phyloP scores from a whole-genome alignment of 2,113 vertebrate species.

The Oenanthe melanoleuca region DNA sequence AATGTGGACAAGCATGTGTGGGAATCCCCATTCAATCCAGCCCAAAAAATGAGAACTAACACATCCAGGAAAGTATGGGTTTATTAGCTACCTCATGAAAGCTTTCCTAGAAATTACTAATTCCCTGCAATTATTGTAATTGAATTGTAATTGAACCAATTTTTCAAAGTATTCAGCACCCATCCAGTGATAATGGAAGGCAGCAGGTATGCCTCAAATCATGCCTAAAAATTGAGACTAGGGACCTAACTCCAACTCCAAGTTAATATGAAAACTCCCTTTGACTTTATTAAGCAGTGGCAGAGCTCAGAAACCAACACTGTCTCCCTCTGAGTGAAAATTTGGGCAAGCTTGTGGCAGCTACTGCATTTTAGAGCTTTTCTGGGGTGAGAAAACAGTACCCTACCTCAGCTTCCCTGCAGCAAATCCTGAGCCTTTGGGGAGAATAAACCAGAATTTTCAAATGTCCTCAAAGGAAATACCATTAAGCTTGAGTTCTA shows the following conservation, averaged over 20 bases:
- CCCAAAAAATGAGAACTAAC: background rate
- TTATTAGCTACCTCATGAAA: background rate
- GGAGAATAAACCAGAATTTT: background rate
- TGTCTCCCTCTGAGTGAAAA: background rate
- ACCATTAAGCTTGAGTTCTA: background rate
- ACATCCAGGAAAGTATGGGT: background rate
- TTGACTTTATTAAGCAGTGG: background rate
- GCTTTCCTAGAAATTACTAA: conserved; percentile 29
- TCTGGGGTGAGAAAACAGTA: background rate
- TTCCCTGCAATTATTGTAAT: conserved; percentile 25
- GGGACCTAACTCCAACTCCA: background rate
- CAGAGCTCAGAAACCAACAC: background rate
- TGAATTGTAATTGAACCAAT: background rate
- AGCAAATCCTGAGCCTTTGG: background rate
- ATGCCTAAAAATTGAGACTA: background rate
- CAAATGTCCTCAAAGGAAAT: background rate
- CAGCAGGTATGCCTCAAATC: conserved; percentile 11
- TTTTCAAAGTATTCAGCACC: background rate
- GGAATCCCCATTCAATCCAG: background rate
- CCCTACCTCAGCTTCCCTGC: background rate
- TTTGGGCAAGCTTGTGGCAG: background rate
- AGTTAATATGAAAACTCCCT: background rate
- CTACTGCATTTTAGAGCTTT: background rate
- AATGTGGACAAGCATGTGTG: conserved; percentile 5
- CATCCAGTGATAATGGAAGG: background rate